Evolutionary conservation across 2,888 invertebrate species (phyloP).

Genomic region (Chrysotoxum bicinctum): DNA sequence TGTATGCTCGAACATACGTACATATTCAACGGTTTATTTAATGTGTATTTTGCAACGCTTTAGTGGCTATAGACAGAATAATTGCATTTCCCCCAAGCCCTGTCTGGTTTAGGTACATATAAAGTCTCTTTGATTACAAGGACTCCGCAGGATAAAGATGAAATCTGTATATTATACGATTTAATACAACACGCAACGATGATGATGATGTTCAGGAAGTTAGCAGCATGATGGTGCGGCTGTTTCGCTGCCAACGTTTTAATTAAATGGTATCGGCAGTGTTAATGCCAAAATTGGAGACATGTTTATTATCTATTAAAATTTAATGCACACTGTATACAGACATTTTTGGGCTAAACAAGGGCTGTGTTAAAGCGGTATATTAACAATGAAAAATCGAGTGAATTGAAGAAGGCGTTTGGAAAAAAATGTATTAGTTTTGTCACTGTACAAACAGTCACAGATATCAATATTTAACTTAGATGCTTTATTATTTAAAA

Average conservation of each 20-base stretch:
- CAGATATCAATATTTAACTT: no score
- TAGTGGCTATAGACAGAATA: conserved; percentile 59
- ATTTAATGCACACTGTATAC: conserved; percentile 32
- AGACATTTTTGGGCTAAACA: conserved; percentile 1
- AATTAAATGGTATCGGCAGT: conserved; percentile 43
- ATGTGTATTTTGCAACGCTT: conserved; percentile 65
- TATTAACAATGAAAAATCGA: background rate
- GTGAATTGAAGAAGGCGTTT: background rate
- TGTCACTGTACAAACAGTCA: no score
- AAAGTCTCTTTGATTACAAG: conserved; percentile 61
- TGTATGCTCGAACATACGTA: no score
- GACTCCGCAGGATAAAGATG: conserved; percentile 19
- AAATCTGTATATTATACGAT: conserved; percentile 29
- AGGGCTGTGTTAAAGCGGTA: background rate
- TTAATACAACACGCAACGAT: conserved; percentile 4
- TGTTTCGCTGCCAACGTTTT: conserved; percentile 50
- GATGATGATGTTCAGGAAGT: conserved; percentile 6
- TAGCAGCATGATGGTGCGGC: conserved; percentile 1
- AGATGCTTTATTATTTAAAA: no score
- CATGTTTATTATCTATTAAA: conserved; percentile 63
- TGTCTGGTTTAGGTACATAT: background rate
- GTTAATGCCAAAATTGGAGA: conserved; percentile 57
- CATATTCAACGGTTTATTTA: conserved; percentile 66
- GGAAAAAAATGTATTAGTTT: no score
- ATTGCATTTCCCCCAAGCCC: conserved; percentile 57